Conservation (phyloP, 2,113 vertebrate species). For the Ancistrus triradiatus region DNA sequence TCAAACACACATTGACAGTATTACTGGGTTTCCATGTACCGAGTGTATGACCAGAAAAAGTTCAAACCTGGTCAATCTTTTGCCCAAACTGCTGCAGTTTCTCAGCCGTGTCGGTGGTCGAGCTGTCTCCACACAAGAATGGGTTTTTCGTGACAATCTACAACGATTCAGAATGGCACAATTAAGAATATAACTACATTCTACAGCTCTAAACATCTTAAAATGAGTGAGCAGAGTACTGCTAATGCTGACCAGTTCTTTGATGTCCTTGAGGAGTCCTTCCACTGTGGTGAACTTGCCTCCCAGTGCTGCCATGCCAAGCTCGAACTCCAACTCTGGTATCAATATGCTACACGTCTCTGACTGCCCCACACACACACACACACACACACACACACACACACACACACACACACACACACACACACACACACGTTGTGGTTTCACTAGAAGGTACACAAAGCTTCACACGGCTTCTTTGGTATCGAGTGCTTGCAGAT, state of each 20-base stretch:
- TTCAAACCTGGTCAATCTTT: slow-evolving; percentile 76
- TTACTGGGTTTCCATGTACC: background rate
- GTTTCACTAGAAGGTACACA: no score
- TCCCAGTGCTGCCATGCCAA: slow-evolving; percentile 86
- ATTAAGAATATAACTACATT: background rate
- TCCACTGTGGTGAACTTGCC: slow-evolving; percentile 96
- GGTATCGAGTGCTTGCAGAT: no score
- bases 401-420: no score
- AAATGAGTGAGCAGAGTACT: background rate
- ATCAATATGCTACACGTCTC: slow-evolving; percentile 85
- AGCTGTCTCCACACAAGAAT: slow-evolving; percentile 85
- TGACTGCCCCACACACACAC: no score
- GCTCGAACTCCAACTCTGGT: slow-evolving; percentile 91
- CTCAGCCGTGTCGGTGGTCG: slow-evolving; percentile 41
- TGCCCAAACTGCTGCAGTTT: slow-evolving; percentile 77
- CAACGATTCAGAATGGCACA: background rate
- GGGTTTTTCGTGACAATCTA: slow-evolving; percentile 86
- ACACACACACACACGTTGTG: no score
- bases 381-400: no score
- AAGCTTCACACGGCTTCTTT: no score
- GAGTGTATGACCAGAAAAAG: background rate
- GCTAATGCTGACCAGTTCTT: slow-evolving; percentile 73
- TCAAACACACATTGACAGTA: background rate
- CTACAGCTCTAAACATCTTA: background rate
- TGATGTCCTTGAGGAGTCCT: slow-evolving; percentile 85